These are phyloP conservation scores for Xylocopa sonorina DNA, from an alignment of 1,140 invertebrate genomes.

Conservation along the genomic window DNA sequence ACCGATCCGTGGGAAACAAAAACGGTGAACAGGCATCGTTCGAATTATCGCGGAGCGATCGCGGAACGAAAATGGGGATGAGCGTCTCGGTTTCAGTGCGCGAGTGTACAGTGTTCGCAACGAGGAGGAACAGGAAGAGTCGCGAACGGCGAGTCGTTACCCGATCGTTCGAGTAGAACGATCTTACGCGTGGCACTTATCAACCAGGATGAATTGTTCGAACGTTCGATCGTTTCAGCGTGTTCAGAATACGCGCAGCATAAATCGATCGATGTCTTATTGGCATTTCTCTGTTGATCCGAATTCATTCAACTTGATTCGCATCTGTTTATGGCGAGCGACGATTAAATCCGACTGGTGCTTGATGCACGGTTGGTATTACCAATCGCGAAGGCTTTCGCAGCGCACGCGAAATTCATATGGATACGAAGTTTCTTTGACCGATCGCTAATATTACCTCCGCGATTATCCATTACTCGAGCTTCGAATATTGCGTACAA, in stretches of 20 bases:
- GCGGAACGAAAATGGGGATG: not conserved
- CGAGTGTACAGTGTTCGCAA: not conserved
- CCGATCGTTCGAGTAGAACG: too few relatives aligned
- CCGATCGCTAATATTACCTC: slow-evolving; percentile 38
- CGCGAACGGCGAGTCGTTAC: too few relatives aligned
- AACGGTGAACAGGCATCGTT: not conserved
- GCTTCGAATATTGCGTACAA: slow-evolving; percentile 32
- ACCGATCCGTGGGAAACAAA: not conserved
- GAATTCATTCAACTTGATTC: too few relatives aligned
- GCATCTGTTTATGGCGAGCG: too few relatives aligned
- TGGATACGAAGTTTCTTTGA: slow-evolving; percentile 39
- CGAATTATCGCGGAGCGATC: not conserved
- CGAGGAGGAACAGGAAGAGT: too few relatives aligned
- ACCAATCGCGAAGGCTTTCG: not conserved
- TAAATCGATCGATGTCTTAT: too few relatives aligned
- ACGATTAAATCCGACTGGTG: too few relatives aligned
- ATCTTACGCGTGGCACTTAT: too few relatives aligned
- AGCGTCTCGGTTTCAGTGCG: not conserved
- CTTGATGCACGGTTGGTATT: not conserved
- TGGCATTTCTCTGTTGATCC: too few relatives aligned
- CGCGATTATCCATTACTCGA: slow-evolving; percentile 17
- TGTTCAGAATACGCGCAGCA: too few relatives aligned
- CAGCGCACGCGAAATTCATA: slow-evolving; percentile 25
- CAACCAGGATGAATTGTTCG: too few relatives aligned
- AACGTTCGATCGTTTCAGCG: too few relatives aligned